Percentiles rank a stretch among this genome's conserved stretches.
phyloP scores from a whole-genome alignment of 2,113 vertebrate species.

The Alligator mississippiensis region DNA sequence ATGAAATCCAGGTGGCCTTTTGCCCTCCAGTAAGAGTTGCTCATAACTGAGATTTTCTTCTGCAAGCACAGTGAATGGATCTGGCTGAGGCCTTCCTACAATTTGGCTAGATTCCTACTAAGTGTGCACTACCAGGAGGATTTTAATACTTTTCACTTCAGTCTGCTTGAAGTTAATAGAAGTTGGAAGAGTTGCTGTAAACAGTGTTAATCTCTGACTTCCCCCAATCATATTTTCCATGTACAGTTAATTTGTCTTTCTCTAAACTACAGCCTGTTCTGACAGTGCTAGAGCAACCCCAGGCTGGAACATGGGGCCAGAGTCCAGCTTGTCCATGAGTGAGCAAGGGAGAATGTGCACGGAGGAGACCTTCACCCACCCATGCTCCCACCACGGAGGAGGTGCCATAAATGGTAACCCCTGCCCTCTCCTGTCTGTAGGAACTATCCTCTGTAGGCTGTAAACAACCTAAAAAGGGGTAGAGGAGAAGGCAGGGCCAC shows the following conservation, averaged over 20 bases:
- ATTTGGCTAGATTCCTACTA: neutral
- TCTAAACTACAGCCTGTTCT: slow-evolving; percentile 7
- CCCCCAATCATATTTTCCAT: neutral
- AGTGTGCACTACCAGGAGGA: neutral
- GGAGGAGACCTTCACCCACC: neutral
- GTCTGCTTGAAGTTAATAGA: neutral
- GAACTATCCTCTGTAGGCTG: neutral
- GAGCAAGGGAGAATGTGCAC: neutral
- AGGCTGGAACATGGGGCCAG: neutral
- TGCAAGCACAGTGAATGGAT: neutral
- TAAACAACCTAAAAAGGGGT: neutral
- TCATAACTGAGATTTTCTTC: slow-evolving; percentile 28
- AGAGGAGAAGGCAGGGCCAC: neutral
- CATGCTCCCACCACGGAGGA: neutral
- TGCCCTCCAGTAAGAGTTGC: slow-evolving; percentile 41
- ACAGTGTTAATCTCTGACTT: neutral
- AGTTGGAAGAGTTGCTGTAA: neutral
- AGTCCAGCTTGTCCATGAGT: neutral
- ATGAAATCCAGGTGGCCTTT: slow-evolving; percentile 60
- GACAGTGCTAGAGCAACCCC: neutral
- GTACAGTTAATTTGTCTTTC: neutral
- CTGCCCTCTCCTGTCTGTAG: neutral
- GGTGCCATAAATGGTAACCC: neutral
- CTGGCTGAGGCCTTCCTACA: neutral
- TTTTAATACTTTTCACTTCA: neutral